phyloP scores from a whole-genome alignment of 2,888 invertebrate species.

The Dexiosoma caninum region DNA sequence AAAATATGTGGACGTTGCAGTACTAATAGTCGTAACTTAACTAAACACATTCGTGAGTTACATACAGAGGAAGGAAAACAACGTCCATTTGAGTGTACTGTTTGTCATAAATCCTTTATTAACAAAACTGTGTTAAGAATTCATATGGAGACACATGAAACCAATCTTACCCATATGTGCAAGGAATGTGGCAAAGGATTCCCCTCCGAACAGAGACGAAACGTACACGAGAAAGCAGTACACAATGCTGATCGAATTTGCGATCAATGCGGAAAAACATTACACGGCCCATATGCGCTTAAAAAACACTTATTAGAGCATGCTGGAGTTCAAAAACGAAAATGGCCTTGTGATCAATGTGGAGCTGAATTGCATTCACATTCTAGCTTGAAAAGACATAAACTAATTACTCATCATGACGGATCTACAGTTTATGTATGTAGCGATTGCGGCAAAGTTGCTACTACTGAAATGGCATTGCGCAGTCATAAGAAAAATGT shows the following conservation, averaged over 20 bases:
- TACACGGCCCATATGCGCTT: constrained; percentile 58
- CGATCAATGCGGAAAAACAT: constrained; percentile 63
- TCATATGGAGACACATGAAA: constrained; percentile 65
- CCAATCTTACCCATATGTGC: constrained; percentile 63
- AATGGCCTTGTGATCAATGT: constrained; percentile 65
- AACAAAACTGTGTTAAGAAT: constrained; percentile 60
- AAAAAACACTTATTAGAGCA: constrained; percentile 61
- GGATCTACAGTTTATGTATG: constrained; percentile 63
- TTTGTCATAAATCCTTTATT: constrained; percentile 64
- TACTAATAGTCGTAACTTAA: constrained; percentile 60
- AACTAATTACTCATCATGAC: constrained; percentile 65
- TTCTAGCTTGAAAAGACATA: constrained; percentile 65
- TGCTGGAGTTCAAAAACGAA: constrained; percentile 59
- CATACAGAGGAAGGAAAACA: constrained; percentile 52
- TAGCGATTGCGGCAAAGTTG: constrained; percentile 66
- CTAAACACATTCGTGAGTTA: constrained; percentile 62
- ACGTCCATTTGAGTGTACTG: constrained; percentile 58
- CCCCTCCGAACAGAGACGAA: constrained; percentile 59
- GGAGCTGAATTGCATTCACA: constrained; percentile 63
- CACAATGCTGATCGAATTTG: constrained; percentile 59
- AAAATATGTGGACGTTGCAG: constrained; percentile 63
- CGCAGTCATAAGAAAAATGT: constrained; percentile 66
- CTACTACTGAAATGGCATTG: constrained; percentile 64
- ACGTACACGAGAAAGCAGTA: constrained; percentile 59
- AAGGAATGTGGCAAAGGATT: constrained; percentile 66